Percentiles rank a stretch among this genome's conserved stretches.
These are phyloP conservation scores for Agriotes lineatus DNA, from an alignment of 2,888 invertebrate species.

Conservation along the genomic window DNA sequence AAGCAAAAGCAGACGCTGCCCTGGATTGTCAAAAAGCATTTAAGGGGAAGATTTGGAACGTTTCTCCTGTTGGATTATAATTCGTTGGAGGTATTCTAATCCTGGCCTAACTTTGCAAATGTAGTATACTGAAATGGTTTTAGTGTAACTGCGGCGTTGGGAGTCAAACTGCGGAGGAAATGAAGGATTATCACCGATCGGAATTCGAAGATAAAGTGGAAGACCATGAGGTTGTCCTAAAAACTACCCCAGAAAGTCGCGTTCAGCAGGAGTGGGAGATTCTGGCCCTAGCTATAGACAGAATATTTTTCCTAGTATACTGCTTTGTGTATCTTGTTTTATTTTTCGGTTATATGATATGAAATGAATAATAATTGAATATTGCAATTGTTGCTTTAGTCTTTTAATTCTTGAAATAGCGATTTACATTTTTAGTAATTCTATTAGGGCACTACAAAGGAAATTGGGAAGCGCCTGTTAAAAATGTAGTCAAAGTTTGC, in stretches of 20 bases:
- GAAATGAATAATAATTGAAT: no score
- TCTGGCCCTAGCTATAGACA: conserved; percentile 19
- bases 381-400: no score
- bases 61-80: conserved; percentile 10
- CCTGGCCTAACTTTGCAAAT: no score
- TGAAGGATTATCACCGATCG: conserved; percentile 19
- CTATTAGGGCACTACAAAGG: no score
- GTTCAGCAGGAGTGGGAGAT: conserved; percentile 18
- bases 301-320: conserved; percentile 8
- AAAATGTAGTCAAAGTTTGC: no score
- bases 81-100: conserved; percentile 12
- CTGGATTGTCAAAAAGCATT: conserved; percentile 3
- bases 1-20: not conserved
- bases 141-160: not conserved
- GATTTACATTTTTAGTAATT: no score
- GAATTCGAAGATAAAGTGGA: conserved; percentile 16
- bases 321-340: conserved; percentile 10
- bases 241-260: not conserved
- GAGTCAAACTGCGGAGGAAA: conserved; percentile 11
- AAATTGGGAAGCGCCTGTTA: no score
- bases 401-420: no score
- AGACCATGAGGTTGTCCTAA: conserved; percentile 18
- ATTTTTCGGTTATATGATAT: not conserved
- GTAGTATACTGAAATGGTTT: not conserved
- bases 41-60: conserved; percentile 16